Conservation (phyloP, 2,797 vertebrate species). For the Acrossocheilus wenchowensis region DNA sequence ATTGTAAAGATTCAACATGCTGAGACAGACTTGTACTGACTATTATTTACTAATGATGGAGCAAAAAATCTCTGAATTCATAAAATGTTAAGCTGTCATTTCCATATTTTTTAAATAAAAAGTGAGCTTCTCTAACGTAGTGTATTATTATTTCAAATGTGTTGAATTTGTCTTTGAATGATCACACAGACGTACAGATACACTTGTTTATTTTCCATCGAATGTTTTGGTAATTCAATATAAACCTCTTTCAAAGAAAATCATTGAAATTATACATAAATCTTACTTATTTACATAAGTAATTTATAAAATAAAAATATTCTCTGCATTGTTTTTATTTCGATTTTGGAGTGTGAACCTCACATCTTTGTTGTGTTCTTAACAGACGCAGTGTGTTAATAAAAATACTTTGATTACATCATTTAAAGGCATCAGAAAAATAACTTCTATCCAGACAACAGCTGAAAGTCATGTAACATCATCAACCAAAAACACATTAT, state of each 20-base stretch:
- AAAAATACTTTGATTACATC: constrained; percentile 56
- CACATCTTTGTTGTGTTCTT: neutral
- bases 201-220: constrained; percentile 72
- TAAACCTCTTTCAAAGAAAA: constrained; percentile 83
- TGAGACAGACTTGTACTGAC: neutral
- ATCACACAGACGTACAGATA: constrained; percentile 41
- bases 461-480: constrained; percentile 58
- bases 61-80: neutral
- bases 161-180: neutral
- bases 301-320: constrained; percentile 73
- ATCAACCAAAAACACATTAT: constrained; percentile 43
- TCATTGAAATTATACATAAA: constrained; percentile 77
- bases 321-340: constrained; percentile 65
- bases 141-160: neutral
- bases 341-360: constrained; percentile 60
- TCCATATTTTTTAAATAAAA: constrained; percentile 23
- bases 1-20: neutral
- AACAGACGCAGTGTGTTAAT: constrained; percentile 41
- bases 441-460: constrained; percentile 44
- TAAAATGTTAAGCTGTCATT: constrained; percentile 5
- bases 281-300: constrained; percentile 77
- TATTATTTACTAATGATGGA: neutral
- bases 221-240: constrained; percentile 81
- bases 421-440: constrained; percentile 58
- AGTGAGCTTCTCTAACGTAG: neutral